Base-by-base conservation (phyloP, 2,797 vertebrate species). In the Crypturellus tataupa region DNA sequence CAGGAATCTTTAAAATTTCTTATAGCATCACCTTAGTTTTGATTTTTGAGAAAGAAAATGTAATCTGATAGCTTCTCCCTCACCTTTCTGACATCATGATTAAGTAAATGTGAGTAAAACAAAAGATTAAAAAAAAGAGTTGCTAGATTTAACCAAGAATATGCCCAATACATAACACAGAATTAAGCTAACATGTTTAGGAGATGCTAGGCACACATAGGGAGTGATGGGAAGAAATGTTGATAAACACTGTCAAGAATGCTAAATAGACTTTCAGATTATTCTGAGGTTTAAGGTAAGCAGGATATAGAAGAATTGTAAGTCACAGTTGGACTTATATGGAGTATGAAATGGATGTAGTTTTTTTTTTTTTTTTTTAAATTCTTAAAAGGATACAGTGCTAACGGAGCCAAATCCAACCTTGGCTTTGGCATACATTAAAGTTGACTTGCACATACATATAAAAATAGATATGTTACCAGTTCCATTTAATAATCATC, bases 361-460 rank as follows among this genome's bases (percentile, higher is more conserved):
- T 58, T 94, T 88, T 93, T 13, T 29, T 58, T 94, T 88, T 93
- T 13, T 29, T 85, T 49, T 29, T 82, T 82, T 56, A 86, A 72
- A 73, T 71, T 60, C 18, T 88, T 75, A 62, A 60, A 44, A 5
- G 23, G 37, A 68, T 64, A 73, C 3, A 18, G 10, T 72, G 85
- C 37, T 76, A 67, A 72, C 42, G 56, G n/a, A 65, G 33, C 13
- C 25, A 64, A 93, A 90, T 76, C 18, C 51, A 89, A 18, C 47
- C 77, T 42, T 42, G 63, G 27, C 5, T 91, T 68, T 85, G 58
- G 42, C 21, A 69, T 63, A 65, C 18, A 78, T 29, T 68, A 13
- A 17, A 82, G 16, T 9, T 76, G 62, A 88, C 72, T 76, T 55
- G 71, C 27, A 20, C 23, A 59, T 37, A 23, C 35, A 51, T n/a